Percentiles rank a stretch among this genome's conserved stretches.
These are phyloP conservation scores for Xiphophorus maculatus DNA, from an alignment of 2,113 vertebrate genomes.

Conservation along the genomic window DNA sequence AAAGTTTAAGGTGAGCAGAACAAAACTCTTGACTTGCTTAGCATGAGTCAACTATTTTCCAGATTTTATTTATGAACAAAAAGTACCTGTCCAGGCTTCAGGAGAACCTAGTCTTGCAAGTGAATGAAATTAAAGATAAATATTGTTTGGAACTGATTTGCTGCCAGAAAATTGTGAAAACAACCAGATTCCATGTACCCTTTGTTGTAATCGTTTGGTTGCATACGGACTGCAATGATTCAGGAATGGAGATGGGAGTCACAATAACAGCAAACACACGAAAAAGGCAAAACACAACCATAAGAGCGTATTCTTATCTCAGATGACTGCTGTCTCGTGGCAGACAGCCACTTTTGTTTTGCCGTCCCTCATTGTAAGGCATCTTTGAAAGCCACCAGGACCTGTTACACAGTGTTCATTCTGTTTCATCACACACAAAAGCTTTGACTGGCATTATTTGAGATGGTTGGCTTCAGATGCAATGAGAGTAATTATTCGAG, in stretches of 20 bases:
- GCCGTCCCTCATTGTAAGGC: slow-evolving; percentile 58
- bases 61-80: too few relatives aligned
- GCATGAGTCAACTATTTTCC: too few relatives aligned
- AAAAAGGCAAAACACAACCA: slow-evolving; percentile 42
- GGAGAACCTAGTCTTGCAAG: neutral
- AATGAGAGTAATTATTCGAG: slow-evolving; percentile 66
- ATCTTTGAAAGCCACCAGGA: slow-evolving; percentile 68
- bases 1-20: slow-evolving; percentile 18
- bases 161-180: slow-evolving; percentile 48
- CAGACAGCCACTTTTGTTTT: slow-evolving; percentile 72
- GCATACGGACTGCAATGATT: slow-evolving; percentile 54
- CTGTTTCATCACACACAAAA: slow-evolving; percentile 66
- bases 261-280: slow-evolving; percentile 65
- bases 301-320: slow-evolving; percentile 68
- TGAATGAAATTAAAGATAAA: slow-evolving; percentile 36
- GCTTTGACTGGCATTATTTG: slow-evolving; percentile 63
- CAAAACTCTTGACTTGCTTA: too few relatives aligned
- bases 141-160: slow-evolving; percentile 20
- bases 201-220: slow-evolving; percentile 58
- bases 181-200: slow-evolving; percentile 25
- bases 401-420: slow-evolving; percentile 68
- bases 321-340: slow-evolving; percentile 67
- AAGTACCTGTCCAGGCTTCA: too few relatives aligned
- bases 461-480: slow-evolving; percentile 68
- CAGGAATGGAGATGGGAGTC: slow-evolving; percentile 48